phyloP scores from a whole-genome alignment of 2,113 vertebrate genomes.

The Glaucidium brasilianum region DNA sequence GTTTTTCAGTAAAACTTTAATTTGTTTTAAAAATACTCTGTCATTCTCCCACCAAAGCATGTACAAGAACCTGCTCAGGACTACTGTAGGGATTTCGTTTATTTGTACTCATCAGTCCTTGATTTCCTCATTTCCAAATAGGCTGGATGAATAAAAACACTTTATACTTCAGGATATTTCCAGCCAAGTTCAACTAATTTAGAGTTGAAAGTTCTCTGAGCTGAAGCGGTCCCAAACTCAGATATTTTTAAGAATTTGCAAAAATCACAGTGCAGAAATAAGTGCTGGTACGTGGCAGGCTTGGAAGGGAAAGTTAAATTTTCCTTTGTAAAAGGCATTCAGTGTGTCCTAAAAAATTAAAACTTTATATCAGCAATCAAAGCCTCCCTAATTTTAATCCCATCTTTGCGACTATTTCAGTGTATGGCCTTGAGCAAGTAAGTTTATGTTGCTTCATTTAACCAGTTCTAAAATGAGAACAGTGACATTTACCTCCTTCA shows the following conservation, averaged over 20 bases:
- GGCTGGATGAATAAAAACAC: background rate
- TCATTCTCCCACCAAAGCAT: background rate
- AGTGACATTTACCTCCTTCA: background rate
- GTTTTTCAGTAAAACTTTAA: background rate
- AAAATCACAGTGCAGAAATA: background rate
- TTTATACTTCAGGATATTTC: background rate
- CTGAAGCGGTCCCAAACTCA: background rate
- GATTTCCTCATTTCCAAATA: background rate
- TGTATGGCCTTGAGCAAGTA: background rate
- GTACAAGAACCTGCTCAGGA: background rate
- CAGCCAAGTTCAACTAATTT: background rate
- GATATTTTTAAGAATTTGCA: background rate
- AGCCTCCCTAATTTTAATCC: background rate
- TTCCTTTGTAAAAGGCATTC: background rate
- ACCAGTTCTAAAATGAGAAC: background rate
- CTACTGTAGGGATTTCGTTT: background rate
- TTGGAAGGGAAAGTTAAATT: background rate
- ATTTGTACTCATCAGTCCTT: background rate
- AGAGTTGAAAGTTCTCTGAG: background rate
- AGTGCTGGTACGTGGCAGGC: background rate
- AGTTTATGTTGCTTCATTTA: background rate
- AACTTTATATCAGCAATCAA: background rate
- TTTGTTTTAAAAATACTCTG: background rate
- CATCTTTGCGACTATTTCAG: background rate
- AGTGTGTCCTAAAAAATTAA: background rate